Base-by-base conservation (phyloP, 1,140 invertebrate species). In the Caenorhabditis remanei region DNA sequence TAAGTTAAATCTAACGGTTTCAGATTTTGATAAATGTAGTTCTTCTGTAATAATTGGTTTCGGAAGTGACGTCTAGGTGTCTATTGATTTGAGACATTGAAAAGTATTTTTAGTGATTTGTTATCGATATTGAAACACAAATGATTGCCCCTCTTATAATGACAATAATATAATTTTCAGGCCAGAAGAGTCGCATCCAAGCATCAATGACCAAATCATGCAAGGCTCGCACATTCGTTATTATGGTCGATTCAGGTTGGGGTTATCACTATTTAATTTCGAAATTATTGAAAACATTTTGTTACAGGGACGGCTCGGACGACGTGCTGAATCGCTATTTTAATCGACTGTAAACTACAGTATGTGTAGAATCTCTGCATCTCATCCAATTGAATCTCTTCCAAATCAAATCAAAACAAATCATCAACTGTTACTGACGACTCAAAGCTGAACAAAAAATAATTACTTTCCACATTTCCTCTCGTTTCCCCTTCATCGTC, bases 201-300 rank as follows among this genome's bases (percentile, higher is more conserved):
- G 71, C 24, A 79, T 79, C 43, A 79, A 79, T 79, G 71, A 79
- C 71, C 71, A 79, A 79, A 79, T 79, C 50, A 79, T 79, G 71
- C 43, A 79, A 41, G 71, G 71, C 71, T 79, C 71, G 71, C 71
- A 79, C 46, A 50, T 50, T 79, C 71, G 46, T 4, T 79, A 79
- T 79, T 79, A 79, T 79, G 71, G 71, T 1, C 71, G 71, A 79
- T 79, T 79, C 71, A 79, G 71, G 71, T 79, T 79, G 46, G 32
- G 32, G 40, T 79, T 79, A 79, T 79, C 71, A 53, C 53, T 50
- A 32, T n/a, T 71, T 11, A 7, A 21, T 46, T 71, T 43, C 65
- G 4, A 71, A 71, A 63, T 32, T 14, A 65, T 65, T 24, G 71
- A 79, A 53, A 79, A 79, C 11, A 79, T 53, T 50, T 11, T 67